These are phyloP conservation scores for Aspidiotus rigidus DNA, from an alignment of 2,888 invertebrate genomes.

Conservation along the genomic window DNA sequence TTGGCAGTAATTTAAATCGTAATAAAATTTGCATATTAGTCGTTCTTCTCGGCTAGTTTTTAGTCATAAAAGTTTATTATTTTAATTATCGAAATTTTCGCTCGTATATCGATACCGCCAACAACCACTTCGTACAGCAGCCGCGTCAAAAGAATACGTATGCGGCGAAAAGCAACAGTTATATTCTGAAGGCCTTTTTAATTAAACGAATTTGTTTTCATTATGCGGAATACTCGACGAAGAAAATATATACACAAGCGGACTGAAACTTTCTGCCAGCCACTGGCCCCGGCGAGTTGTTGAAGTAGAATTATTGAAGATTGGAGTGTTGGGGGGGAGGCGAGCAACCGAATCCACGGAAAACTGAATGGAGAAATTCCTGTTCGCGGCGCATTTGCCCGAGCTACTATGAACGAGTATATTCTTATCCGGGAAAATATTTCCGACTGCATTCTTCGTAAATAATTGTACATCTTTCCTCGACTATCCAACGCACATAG, in stretches of 20 bases:
- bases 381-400: background rate
- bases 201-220: conserved; percentile 14
- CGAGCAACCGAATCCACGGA: background rate
- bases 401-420: background rate
- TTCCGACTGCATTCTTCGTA: background rate
- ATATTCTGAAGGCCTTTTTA: background rate
- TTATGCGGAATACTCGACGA: conserved; percentile 1
- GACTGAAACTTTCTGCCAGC: background rate
- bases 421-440: conserved; percentile 5
- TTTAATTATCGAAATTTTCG: conserved; percentile 7
- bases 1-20: conserved; percentile 8
- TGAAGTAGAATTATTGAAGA: background rate
- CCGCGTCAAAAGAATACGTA: background rate
- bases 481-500: background rate
- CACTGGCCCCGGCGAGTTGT: background rate
- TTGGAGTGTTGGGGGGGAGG: background rate
- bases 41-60: background rate
- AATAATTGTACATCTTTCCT: background rate
- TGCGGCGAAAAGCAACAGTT: conserved; percentile 3
- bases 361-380: conserved; percentile 1
- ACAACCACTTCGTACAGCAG: background rate
- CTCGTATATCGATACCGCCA: background rate
- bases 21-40: conserved; percentile 12
- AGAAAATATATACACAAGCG: background rate
- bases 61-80: conserved; percentile 8